Percentiles rank a stretch among this genome's conserved stretches.
These are phyloP conservation scores for Noctua pronuba DNA, from an alignment of 2,888 invertebrate species.

Conservation along the genomic window DNA sequence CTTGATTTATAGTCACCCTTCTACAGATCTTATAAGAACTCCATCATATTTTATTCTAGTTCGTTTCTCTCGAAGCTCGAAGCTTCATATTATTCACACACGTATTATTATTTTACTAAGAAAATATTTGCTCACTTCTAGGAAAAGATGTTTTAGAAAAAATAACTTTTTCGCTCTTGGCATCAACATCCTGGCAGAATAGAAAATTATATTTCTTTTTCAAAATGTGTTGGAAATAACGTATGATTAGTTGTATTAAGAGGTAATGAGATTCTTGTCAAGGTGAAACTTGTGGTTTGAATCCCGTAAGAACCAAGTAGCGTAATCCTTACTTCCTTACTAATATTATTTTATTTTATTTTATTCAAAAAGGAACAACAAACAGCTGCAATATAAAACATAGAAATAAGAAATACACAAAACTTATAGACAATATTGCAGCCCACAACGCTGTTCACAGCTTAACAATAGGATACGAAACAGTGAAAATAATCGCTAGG, in stretches of 20 bases:
- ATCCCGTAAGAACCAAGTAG: background rate
- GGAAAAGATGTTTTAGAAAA: background rate
- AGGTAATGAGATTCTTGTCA: background rate
- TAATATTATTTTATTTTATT: too few relatives aligned
- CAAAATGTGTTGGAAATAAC: background rate
- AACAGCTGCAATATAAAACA: too few relatives aligned
- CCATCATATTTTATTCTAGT: conserved; percentile 25
- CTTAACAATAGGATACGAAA: too few relatives aligned
- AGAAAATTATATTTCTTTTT: background rate
- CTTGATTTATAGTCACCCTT: conserved; percentile 7
- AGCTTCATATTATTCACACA: conserved; percentile 38
- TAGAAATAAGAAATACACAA: too few relatives aligned
- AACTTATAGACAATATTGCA: too few relatives aligned
- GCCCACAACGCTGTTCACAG: too few relatives aligned
- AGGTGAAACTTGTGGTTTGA: background rate
- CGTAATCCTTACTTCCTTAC: too few relatives aligned
- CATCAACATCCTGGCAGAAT: background rate
- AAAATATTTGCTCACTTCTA: conserved; percentile 46
- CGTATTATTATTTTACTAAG: conserved; percentile 31
- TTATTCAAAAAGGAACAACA: too few relatives aligned
- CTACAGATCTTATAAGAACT: conserved; percentile 20
- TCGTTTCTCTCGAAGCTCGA: conserved; percentile 23
- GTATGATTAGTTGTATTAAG: background rate
- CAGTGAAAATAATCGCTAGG: too few relatives aligned
- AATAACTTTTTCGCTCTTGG: background rate